Percentiles rank a stretch among this genome's conserved stretches.
Evolutionary conservation across 2,888 invertebrate genomes (phyloP).

Genomic region (Stenodera caucasica): DNA sequence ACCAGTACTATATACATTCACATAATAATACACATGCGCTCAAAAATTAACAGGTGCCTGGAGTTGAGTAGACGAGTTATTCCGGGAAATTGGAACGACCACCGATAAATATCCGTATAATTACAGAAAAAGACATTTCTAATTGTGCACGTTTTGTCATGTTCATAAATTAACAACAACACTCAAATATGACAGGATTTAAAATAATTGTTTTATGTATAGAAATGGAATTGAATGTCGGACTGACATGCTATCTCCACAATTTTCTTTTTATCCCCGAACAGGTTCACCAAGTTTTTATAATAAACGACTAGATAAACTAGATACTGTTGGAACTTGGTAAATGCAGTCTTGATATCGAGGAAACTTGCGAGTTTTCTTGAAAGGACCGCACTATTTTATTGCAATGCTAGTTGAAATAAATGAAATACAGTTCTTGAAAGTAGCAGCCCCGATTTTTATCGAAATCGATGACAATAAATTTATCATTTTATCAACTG

Average conservation of each 20-base stretch:
- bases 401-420: neutral
- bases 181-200: too few species aligned
- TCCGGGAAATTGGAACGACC: slow-evolving; percentile 13
- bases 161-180: neutral
- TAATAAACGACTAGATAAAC: neutral
- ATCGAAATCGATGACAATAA: neutral
- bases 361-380: neutral
- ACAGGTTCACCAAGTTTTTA: neutral
- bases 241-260: neutral
- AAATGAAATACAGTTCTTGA: neutral
- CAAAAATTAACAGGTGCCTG: slow-evolving; percentile 42
- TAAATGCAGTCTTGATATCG: neutral
- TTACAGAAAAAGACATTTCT: slow-evolving; percentile 16
- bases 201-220: too few species aligned
- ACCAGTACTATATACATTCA: slow-evolving; percentile 7
- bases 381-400: neutral
- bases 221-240: too few species aligned
- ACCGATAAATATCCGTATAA: slow-evolving; percentile 19
- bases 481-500: neutral
- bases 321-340: neutral
- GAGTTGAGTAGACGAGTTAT: slow-evolving; percentile 14
- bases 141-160: neutral
- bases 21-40: slow-evolving; percentile 42
- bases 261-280: neutral
- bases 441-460: neutral